These are phyloP conservation scores for Zapus hudsonius DNA, from an alignment of 2,113 vertebrate species.

Conservation along the genomic window DNA sequence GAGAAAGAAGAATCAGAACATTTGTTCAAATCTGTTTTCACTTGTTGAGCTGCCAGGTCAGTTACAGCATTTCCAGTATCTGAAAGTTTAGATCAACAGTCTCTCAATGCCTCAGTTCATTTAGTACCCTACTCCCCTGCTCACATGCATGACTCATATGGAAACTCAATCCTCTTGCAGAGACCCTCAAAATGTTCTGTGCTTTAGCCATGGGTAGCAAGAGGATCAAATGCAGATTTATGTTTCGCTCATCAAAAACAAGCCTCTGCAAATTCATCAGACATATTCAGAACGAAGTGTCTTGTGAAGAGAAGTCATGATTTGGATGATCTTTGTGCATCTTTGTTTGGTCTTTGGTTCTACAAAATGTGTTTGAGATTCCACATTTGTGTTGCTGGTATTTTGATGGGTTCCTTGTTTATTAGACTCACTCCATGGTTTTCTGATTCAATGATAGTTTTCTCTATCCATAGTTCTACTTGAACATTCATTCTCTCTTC, in stretches of 20 bases:
- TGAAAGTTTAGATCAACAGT: not conserved
- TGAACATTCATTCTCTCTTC: not conserved
- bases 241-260: not conserved
- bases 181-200: not conserved
- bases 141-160: not conserved
- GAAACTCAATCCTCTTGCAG: not conserved
- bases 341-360: not conserved
- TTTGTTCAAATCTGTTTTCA: not conserved
- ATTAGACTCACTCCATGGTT: not conserved
- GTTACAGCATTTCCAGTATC: not conserved
- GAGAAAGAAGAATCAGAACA: not conserved
- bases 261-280: not conserved
- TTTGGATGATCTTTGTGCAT: not conserved
- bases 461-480: not conserved
- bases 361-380: not conserved
- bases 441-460: not conserved
- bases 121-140: too few species aligned
- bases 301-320: not conserved
- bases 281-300: not conserved
- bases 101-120: not conserved
- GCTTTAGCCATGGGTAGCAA: not conserved
- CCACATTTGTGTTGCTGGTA: not conserved
- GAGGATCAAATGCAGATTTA: not conserved
- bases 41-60: not conserved
- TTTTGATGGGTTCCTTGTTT: not conserved